phyloP scores from a whole-genome alignment of 1,140 invertebrate genomes.

The Chrysopa pallens region DNA sequence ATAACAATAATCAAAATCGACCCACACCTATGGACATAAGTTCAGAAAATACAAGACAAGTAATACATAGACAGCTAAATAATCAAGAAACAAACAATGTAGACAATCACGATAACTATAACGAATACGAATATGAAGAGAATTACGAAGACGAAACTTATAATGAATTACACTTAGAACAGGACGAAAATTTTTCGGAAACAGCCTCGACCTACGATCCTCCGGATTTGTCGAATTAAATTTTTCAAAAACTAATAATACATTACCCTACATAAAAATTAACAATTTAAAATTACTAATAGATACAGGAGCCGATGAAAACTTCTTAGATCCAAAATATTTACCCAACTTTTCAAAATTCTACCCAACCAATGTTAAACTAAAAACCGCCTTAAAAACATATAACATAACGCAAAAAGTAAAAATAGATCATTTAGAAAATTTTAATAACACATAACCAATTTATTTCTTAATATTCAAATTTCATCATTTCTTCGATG shows the following conservation, averaged over 20 bases:
- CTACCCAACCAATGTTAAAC: background rate
- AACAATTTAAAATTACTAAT: background rate
- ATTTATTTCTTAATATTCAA: background rate
- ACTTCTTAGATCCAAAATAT: background rate
- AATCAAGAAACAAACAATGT: no score
- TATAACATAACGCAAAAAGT: background rate
- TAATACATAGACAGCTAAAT: no score
- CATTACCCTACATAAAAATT: background rate
- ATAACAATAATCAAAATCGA: no score
- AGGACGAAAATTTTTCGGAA: background rate
- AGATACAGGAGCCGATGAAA: background rate
- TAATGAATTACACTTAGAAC: background rate
- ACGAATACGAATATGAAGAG: no score
- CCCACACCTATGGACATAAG: no score
- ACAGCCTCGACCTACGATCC: background rate
- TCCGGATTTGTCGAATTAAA: background rate
- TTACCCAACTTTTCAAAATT: background rate
- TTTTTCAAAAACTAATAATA: background rate
- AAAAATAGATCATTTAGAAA: background rate
- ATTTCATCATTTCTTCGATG: background rate
- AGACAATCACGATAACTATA: no score
- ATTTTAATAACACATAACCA: background rate
- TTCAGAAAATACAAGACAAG: no score
- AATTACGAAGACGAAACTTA: no score
- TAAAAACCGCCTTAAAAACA: background rate